Conservation (phyloP, 1,140 invertebrate genomes). For the Brachionus paranguensis region DNA sequence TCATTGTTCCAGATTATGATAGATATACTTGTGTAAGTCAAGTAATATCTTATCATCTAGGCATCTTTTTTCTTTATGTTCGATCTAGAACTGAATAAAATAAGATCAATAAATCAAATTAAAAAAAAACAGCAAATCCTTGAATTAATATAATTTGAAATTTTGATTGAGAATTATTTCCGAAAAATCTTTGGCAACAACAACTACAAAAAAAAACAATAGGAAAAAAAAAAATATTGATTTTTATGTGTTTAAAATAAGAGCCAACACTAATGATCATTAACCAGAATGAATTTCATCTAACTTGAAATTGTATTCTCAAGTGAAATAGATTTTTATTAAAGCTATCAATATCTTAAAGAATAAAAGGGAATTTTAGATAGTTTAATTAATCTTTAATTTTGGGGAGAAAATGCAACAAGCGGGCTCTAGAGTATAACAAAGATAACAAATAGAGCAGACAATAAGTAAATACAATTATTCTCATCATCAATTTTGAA, state of each 20-base stretch:
- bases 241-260: not conserved
- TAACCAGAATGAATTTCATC: slow-evolving; percentile 5
- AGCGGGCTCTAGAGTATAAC: not conserved
- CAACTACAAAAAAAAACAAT: not conserved
- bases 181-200: not conserved
- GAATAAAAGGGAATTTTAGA: not conserved
- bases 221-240: not conserved
- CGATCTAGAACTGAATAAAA: not conserved
- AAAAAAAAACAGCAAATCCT: not conserved
- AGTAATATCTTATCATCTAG: not conserved
- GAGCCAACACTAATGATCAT: not conserved
- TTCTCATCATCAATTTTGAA: slow-evolving; percentile 26
- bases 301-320: slow-evolving; percentile 26
- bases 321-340: not conserved
- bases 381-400: slow-evolving; percentile 31
- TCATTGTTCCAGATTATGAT: not conserved
- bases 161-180: not conserved
- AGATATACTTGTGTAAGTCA: not conserved
- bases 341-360: not conserved
- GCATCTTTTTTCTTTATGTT: no score
- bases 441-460: slow-evolving; percentile 31
- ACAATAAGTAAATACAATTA: slow-evolving; percentile 33
- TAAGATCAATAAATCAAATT: not conserved
- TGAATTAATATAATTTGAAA: not conserved
- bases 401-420: not conserved